Conservation (phyloP, 2,888 invertebrate species). For the Thysanoteuthis rhombus region DNA sequence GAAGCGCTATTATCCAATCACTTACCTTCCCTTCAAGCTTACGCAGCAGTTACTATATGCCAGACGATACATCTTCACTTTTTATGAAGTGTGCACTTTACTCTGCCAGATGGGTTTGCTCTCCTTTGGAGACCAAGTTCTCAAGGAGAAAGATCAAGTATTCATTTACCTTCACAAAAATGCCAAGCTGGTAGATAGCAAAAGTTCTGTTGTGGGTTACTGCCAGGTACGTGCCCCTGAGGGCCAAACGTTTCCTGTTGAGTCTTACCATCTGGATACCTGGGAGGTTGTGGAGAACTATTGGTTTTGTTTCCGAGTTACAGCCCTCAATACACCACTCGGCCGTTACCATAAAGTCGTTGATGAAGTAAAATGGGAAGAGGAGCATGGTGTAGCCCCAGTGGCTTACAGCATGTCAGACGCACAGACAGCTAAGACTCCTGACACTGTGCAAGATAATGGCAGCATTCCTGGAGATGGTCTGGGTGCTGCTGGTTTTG, state of each 20-base stretch:
- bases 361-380: slow-evolving; percentile 33
- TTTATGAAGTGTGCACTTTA: slow-evolving; percentile 73
- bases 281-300: slow-evolving; percentile 72
- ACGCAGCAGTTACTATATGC: slow-evolving; percentile 71
- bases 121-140: slow-evolving; percentile 76
- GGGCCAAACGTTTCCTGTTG: slow-evolving; percentile 73
- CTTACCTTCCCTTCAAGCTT: slow-evolving; percentile 72
- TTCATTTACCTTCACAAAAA: slow-evolving; percentile 77
- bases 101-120: slow-evolving; percentile 76
- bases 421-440: slow-evolving; percentile 60
- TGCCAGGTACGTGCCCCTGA: slow-evolving; percentile 75
- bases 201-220: slow-evolving; percentile 74
- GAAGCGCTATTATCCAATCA: slow-evolving; percentile 75
- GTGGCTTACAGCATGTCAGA: slow-evolving; percentile 38
- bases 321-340: slow-evolving; percentile 76
- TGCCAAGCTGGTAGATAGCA: slow-evolving; percentile 76
- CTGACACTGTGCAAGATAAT: slow-evolving; percentile 69
- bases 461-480: slow-evolving; percentile 79
- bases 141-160: slow-evolving; percentile 76
- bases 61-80: slow-evolving; percentile 73
- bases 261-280: slow-evolving; percentile 72
- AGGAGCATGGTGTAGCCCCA: slow-evolving; percentile 33
- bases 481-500: slow-evolving; percentile 79
- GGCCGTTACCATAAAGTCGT: slow-evolving; percentile 61
- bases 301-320: slow-evolving; percentile 75